Evolutionary conservation across 2,113 vertebrate genomes (phyloP).

Genomic region (Nettapus auritus): DNA sequence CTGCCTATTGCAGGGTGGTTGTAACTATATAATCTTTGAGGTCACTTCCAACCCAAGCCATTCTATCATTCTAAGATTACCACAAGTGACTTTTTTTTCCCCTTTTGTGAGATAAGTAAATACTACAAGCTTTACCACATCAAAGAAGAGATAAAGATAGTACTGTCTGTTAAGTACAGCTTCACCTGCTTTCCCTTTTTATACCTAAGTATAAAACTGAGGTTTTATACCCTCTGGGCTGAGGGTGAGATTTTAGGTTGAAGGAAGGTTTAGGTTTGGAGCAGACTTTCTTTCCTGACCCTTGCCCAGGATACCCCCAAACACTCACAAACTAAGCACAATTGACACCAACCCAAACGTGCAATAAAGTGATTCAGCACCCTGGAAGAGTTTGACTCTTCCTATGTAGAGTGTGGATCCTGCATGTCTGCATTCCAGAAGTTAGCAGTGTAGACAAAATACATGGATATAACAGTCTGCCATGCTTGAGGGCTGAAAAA

Average conservation of each 20-base stretch:
- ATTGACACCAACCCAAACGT: fast-evolving
- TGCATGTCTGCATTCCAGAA: neutral
- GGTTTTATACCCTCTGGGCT: too few species aligned
- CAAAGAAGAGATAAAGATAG: neutral
- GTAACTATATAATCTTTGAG: too few species aligned
- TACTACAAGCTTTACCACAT: neutral
- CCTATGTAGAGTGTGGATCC: neutral
- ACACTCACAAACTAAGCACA: neutral
- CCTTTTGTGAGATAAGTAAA: neutral
- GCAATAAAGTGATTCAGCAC: neutral
- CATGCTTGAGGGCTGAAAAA: neutral
- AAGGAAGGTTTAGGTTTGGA: neutral
- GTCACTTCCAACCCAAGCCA: too few species aligned
- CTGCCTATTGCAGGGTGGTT: too few species aligned
- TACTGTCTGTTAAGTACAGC: neutral
- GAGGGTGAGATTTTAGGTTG: neutral
- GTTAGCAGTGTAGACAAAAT: neutral
- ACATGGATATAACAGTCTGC: neutral
- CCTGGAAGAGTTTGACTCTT: neutral
- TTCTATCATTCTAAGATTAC: neutral
- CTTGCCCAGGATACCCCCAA: neutral
- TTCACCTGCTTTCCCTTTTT: neutral
- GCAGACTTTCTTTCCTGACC: neutral
- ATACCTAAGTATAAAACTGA: neutral
- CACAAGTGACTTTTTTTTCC: neutral